phyloP scores from a whole-genome alignment of 2,888 invertebrate species.

The Drosophila pseudotakahashii region DNA sequence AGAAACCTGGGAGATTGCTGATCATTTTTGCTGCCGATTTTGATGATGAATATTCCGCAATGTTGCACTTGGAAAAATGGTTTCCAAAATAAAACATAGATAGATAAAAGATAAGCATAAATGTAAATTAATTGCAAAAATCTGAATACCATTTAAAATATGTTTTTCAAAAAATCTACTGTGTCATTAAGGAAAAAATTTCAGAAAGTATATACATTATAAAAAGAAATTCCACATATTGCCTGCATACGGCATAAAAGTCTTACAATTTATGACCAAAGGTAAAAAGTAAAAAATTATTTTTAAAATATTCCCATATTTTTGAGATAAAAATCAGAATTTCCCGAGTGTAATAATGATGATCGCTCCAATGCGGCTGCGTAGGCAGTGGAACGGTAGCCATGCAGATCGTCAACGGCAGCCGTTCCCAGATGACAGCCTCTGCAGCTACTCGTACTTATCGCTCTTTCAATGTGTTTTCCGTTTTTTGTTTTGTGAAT shows the following conservation, averaged over 20 bases:
- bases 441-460: constrained; percentile 44
- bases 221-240: no score
- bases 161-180: no score
- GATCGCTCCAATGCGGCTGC: constrained; percentile 27
- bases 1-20: constrained; percentile 45
- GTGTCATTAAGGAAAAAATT: not conserved
- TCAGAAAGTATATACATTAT: not conserved
- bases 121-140: no score
- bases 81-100: not conserved
- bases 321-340: no score
- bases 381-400: constrained; percentile 38
- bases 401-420: constrained; percentile 44
- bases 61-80: constrained; percentile 12
- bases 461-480: constrained; percentile 25
- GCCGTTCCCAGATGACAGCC: constrained; percentile 38
- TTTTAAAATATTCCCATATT: not conserved
- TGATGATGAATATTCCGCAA: constrained; percentile 14
- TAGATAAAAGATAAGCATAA: no score
- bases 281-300: no score
- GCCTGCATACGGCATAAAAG: no score
- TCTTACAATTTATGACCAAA: no score
- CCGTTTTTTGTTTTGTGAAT: constrained; percentile 28
- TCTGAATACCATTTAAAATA: no score
- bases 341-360: constrained; percentile 20
- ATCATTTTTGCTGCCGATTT: constrained; percentile 11